A percentile compares a stretch with the other conserved stretches of the same genome.
Evolutionary conservation across 2,113 vertebrate genomes (phyloP).

Genomic region (Istiophorus platypterus): DNA sequence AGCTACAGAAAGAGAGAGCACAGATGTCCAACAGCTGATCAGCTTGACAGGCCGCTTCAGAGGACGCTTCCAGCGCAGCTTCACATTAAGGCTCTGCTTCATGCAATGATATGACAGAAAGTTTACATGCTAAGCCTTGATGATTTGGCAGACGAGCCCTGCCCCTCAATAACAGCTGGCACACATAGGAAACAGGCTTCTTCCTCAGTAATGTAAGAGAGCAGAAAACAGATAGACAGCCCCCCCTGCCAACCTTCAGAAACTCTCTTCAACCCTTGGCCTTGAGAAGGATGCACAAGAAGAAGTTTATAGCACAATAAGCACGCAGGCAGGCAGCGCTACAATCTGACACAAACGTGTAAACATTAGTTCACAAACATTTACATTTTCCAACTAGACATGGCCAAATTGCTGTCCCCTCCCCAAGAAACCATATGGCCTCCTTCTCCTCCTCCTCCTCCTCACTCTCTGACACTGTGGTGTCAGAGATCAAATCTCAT

Average conservation of each 20-base stretch:
- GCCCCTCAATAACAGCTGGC: conserved; percentile 56
- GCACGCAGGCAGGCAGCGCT: background rate
- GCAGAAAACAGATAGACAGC: background rate
- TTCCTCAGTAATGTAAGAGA: conserved; percentile 11
- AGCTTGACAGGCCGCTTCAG: conserved; percentile 25
- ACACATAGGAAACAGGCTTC: conserved; percentile 31
- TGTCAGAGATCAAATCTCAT: conserved; percentile 67
- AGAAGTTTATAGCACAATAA: conserved; percentile 3
- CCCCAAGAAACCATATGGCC: conserved; percentile 45
- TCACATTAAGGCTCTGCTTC: conserved; percentile 23
- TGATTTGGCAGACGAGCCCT: conserved; percentile 44
- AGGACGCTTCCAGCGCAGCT: conserved; percentile 8
- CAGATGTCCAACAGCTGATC: conserved; percentile 67
- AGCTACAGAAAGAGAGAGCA: conserved; percentile 16
- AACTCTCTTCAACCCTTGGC: conserved; percentile 18
- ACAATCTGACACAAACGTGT: conserved; percentile 28
- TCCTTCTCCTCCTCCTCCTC: no score
- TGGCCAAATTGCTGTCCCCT: conserved; percentile 49
- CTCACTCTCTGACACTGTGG: conserved; percentile 13
- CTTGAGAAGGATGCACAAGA: conserved; percentile 26
- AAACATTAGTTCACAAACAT: conserved; percentile 64
- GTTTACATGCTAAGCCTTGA: conserved; percentile 57
- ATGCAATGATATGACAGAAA: conserved; percentile 60
- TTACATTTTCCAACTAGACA: conserved; percentile 57
- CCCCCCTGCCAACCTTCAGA: background rate